Evolutionary conservation across 2,888 invertebrate species (phyloP).

Genomic region (Gibbula magus): DNA sequence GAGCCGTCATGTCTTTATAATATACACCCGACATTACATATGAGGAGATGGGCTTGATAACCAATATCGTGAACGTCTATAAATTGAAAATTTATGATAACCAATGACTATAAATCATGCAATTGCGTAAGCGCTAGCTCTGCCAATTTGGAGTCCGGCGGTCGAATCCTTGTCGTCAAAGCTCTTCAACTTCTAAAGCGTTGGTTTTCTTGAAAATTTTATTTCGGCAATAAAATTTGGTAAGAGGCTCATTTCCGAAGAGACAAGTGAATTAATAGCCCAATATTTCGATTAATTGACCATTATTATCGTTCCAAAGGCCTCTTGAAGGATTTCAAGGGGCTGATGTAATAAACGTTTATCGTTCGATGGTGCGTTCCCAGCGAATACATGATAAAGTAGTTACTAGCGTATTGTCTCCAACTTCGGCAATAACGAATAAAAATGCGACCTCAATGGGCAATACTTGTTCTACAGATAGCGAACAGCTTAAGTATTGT

Average conservation of each 20-base stretch:
- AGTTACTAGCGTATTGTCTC: no score
- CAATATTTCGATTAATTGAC: conserved; percentile 18
- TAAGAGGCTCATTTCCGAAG: neutral
- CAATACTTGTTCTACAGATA: no score
- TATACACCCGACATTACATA: neutral
- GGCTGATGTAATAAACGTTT: neutral
- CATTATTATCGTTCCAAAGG: neutral
- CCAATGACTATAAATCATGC: no score
- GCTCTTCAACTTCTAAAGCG: neutral
- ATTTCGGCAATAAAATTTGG: neutral
- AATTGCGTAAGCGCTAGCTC: no score
- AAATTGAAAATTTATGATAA: no score
- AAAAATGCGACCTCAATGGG: no score
- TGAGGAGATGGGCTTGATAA: no score
- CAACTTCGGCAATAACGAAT: no score
- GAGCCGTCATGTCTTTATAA: neutral
- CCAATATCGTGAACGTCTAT: no score
- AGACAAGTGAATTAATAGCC: conserved; percentile 7
- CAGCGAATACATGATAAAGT: no score
- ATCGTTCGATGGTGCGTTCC: neutral
- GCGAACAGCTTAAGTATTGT: no score
- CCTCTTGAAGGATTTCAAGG: neutral
- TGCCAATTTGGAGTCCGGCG: no score
- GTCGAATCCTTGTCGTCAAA: neutral
- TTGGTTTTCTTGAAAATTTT: neutral